phyloP scores from a whole-genome alignment of 2,888 invertebrate genomes.

The Epiblema foenella region DNA sequence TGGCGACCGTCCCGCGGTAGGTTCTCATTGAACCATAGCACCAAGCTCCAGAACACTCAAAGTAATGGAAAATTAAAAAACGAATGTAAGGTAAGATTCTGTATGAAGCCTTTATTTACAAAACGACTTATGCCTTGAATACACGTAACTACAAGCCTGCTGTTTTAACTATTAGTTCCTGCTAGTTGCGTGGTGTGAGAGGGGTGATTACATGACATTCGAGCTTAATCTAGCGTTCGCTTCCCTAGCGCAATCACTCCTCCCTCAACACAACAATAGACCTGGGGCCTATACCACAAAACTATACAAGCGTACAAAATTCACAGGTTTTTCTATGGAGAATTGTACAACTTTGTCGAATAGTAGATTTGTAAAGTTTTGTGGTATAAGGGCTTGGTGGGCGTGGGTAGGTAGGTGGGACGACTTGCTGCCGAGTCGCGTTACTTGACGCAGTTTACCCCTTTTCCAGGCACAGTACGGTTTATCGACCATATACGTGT shows the following conservation, averaged over 20 bases:
- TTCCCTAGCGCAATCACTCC: background rate
- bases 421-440: too few relatives aligned
- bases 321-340: too few relatives aligned
- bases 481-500: too few relatives aligned
- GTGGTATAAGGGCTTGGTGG: too few relatives aligned
- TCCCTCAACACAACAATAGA: background rate
- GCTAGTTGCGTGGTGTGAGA: background rate
- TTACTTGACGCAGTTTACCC: too few relatives aligned
- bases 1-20: conserved; percentile 17
- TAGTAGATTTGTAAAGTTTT: too few relatives aligned
- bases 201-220: background rate
- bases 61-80: background rate
- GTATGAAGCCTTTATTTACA: conserved; percentile 11
- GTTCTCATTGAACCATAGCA: conserved; percentile 21
- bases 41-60: conserved; percentile 29
- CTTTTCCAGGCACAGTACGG: too few relatives aligned
- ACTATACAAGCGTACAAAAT: too few relatives aligned
- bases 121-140: background rate
- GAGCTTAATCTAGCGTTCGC: background rate
- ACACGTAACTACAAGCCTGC: background rate
- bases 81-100: conserved; percentile 22
- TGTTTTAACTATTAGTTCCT: background rate
- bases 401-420: too few relatives aligned
- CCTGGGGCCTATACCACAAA: too few relatives aligned
- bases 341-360: too few relatives aligned